Evolutionary conservation across 2,888 invertebrate genomes (phyloP), one percentile per base, ranked within the genome.

Genomic region (Ophioninae sp.): DNA sequence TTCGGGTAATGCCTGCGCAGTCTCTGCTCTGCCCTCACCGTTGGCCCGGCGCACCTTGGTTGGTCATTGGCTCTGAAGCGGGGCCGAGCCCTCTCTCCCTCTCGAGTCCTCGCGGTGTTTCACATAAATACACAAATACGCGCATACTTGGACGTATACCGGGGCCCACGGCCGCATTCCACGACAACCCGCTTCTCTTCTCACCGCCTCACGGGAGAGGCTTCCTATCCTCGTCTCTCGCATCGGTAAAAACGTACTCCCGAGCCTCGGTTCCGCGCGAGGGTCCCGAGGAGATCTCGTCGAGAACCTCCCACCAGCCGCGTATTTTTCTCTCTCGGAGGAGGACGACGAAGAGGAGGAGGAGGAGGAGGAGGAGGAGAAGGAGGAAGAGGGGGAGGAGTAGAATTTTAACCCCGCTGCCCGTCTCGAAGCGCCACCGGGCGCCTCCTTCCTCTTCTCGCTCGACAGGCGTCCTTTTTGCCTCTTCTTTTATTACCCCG

Each of bases 51-150:
- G 90, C 91, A 91, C 91, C 91, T 91, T 91, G 91, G 88, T 89
- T 91, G 91, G 91, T 91, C 91, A 92, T 91, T 91, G 90, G 91
- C 90, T 91, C 90, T 88, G 83, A 84, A 81, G 65, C 8, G 72
- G 75, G 87, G 83, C 80, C 57, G 17, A 17, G 8, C n/a, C 77
- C 80, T 37, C 86, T 81, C 80, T 67, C 79, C 70, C 81, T 79
- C 80, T 79, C 85, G 82, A 82, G 76, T 69, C 10, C 75, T 81
- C 89, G 84, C 88, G 88, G 89, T 90, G 91, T 92, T 91, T 90
- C 92, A 91, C 90, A 91, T 91, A 91, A 92, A 92, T 91, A 92
- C 91, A 91, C 91, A 91, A 90, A 91, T 91, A 91, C 56, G 89
- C 85, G 86, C 90, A 87, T 89, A 88, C 89, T 69, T 86, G 87